A percentile compares a stretch with the other conserved stretches of the same genome.
These are phyloP conservation scores for Dicyrtoma fusca DNA, from an alignment of 2,888 invertebrate species.

Conservation along the genomic window DNA sequence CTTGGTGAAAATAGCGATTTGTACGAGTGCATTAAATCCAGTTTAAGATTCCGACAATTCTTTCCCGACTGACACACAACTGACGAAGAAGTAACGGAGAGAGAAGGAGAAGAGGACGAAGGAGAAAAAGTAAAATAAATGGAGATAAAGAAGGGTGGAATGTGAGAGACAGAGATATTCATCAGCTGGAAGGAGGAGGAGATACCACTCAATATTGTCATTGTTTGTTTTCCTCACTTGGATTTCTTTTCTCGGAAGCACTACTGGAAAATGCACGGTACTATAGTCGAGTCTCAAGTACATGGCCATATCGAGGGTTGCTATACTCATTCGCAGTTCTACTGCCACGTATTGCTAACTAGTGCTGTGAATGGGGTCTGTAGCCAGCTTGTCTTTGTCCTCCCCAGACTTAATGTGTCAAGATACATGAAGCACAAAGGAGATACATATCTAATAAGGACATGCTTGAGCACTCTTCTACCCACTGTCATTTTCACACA, in stretches of 20 bases:
- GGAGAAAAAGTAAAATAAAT: not conserved
- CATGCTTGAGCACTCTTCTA: constrained; percentile 12
- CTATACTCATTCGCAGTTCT: no score
- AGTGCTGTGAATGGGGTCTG: not conserved
- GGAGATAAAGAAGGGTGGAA: constrained; percentile 19
- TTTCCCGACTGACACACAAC: no score
- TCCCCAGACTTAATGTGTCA: not conserved
- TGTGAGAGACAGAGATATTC: constrained; percentile 46
- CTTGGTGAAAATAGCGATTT: no score
- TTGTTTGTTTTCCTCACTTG: constrained; percentile 20
- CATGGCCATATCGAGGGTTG: no score
- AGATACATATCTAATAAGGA: constrained; percentile 5
- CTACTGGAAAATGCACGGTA: no score
- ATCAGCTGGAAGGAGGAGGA: constrained; percentile 32
- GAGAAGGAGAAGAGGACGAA: constrained; percentile 2
- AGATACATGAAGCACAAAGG: no score
- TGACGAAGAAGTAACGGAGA: constrained; percentile 1
- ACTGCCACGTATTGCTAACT: no score
- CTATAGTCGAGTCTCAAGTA: no score
- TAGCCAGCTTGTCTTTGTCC: constrained; percentile 7
- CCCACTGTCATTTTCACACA: constrained; percentile 17
- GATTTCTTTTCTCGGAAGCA: constrained; percentile 7
- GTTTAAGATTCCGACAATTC: no score
- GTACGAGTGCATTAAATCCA: no score
- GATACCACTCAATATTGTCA: constrained; percentile 20